Base-by-base conservation (phyloP, 2,888 invertebrate species). In the Syrista parreyssii region DNA sequence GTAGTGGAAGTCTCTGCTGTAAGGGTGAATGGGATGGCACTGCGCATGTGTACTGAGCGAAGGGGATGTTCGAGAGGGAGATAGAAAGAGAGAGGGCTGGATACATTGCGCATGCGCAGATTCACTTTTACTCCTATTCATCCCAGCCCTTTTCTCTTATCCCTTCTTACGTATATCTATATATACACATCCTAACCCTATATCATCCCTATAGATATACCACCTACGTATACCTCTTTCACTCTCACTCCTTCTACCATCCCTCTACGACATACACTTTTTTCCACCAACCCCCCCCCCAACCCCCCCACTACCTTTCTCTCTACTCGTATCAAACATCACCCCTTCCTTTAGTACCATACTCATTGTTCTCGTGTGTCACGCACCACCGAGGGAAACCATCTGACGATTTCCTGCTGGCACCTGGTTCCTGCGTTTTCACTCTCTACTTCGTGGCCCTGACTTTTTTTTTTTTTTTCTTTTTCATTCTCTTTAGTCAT, bases 321-420 rank as follows among this genome's bases (percentile, higher is more conserved):
- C 40, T 68, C 35, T 72, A 73, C 74, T 76, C 68, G 79, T 76
- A 77, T 72, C 71, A 72, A 30, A 68, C 75, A 75, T 32, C 36
- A 12, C 74, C 79, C 82, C 82, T 80, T 82, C 82, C 82, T 83
- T 84, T 76, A 78, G 81, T 82, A 80, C 82, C 82, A 75, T 72
- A 79, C 85, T 87, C 89, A 87, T 89, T 89, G 87, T 89, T 87
- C 85, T 87, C 87, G 87, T 88, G 88, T 87, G 89, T 90, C 89
- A 88, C 88, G 88, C 89, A 86, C 86, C 85, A 84, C 76, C 86
- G 83, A 84, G 86, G 86, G 87, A 89, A 89, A 88, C 85, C 85
- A 81, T 86, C 84, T 84, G 86, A 87, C 87, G 88, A 89, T 89
- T 90, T 89, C 85, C 86, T 86, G 84, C 83, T 83, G 84, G 84